phyloP scores from a whole-genome alignment of 2,113 vertebrate genomes.

The Lagenorhynchus albirostris region DNA sequence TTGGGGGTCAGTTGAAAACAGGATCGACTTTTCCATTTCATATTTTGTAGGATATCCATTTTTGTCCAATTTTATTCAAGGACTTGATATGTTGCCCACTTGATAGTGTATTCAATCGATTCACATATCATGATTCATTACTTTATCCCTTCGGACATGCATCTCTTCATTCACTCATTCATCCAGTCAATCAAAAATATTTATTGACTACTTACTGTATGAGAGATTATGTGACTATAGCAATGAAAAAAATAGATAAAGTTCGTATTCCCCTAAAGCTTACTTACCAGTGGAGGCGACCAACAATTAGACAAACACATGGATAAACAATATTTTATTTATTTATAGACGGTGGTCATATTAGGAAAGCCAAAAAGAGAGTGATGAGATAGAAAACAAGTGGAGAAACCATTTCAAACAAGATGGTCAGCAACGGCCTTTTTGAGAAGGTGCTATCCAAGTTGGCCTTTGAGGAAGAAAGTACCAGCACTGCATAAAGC shows the following conservation, averaged over 20 bases:
- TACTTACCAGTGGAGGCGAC: neutral
- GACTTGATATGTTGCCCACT: neutral
- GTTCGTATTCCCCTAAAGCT: neutral
- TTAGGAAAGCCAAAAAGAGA: neutral
- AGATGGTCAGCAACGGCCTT: neutral
- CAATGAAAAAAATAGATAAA: neutral
- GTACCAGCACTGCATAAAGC: neutral
- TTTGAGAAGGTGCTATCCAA: neutral
- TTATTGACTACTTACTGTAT: neutral
- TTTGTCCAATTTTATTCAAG: neutral
- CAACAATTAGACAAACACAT: neutral
- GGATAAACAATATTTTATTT: neutral
- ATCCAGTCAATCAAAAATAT: neutral
- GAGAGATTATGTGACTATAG: neutral
- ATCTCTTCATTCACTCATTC: neutral
- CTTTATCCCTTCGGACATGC: neutral
- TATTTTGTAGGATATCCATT: neutral
- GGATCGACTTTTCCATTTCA: neutral
- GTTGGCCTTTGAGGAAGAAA: neutral
- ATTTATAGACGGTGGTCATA: neutral
- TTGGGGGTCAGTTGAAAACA: neutral
- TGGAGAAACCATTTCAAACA: neutral
- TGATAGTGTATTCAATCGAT: neutral
- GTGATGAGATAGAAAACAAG: neutral
- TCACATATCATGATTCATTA: neutral